phyloP scores from a whole-genome alignment of 2,888 invertebrate genomes.

The Baccha elongata region DNA sequence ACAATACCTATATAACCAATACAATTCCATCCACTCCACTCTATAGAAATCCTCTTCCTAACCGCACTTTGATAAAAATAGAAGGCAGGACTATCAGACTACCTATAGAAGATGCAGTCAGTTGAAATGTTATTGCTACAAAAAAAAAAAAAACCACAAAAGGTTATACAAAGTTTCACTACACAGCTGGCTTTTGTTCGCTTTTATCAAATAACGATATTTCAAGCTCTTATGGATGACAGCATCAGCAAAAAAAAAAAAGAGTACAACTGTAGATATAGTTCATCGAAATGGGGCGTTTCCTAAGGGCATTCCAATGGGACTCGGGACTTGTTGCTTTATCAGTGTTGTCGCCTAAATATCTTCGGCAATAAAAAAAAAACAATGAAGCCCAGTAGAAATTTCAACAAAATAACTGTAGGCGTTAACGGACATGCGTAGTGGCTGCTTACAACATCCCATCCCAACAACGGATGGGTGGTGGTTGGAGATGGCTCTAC shows the following conservation, averaged over 20 bases:
- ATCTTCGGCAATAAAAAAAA: constrained; percentile 30
- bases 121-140: constrained; percentile 34
- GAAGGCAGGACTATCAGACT: constrained; percentile 20
- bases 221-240: constrained; percentile 16
- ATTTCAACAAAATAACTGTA: constrained; percentile 75
- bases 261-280: not conserved
- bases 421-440: constrained; percentile 82
- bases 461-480: constrained; percentile 9
- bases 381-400: constrained; percentile 74
- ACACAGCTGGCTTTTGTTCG: constrained; percentile 52
- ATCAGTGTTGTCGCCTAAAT: constrained; percentile 53
- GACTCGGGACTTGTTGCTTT: constrained; percentile 68
- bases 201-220: constrained; percentile 66
- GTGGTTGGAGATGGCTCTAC: constrained; percentile 67
- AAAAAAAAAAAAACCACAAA: constrained; percentile 49
- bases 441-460: constrained; percentile 22
- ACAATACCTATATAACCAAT: not conserved
- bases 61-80: constrained; percentile 17
- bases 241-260: not conserved
- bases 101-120: constrained; percentile 12
- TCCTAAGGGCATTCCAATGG: constrained; percentile 67
- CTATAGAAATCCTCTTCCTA: not conserved
- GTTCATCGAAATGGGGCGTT: constrained; percentile 66
- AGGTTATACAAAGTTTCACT: constrained; percentile 55
- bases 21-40: not conserved